These are phyloP conservation scores for Leptatherina wallacei DNA, from an alignment of 2,797 vertebrate genomes.

Conservation along the genomic window DNA sequence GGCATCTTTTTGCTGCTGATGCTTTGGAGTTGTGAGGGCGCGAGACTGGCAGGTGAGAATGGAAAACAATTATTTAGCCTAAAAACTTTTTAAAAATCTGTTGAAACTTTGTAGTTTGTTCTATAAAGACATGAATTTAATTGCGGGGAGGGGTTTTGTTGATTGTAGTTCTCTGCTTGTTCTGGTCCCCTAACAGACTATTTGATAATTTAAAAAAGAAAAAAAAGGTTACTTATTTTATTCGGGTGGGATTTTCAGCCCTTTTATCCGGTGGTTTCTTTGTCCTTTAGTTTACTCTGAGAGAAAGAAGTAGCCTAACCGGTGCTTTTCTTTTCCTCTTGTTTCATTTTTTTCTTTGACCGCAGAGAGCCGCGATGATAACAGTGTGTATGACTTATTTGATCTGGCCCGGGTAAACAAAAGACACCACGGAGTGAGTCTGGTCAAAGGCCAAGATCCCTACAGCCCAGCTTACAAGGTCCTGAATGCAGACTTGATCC, in stretches of 20 bases:
- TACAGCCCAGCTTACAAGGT: constrained; percentile 95
- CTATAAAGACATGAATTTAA: not conserved
- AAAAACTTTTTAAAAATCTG: not conserved
- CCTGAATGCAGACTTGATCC: constrained; percentile 91
- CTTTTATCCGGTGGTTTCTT: not conserved
- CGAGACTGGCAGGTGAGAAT: constrained; percentile 88
- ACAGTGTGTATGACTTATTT: constrained; percentile 94
- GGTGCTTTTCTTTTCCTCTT: constrained; percentile 19
- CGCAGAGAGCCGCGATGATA: constrained; percentile 88
- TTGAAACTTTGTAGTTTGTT: not conserved
- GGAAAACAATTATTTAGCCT: not conserved
- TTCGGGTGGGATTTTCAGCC: not conserved
- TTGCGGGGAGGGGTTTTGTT: not conserved
- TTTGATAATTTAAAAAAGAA: not conserved
- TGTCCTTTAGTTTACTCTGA: constrained; percentile 20
- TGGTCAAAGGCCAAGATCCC: constrained; percentile 91
- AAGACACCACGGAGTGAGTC: constrained; percentile 86
- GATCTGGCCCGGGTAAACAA: constrained; percentile 87
- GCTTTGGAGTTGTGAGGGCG: constrained; percentile 80
- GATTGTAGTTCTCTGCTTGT: not conserved
- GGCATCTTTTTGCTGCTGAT: constrained; percentile 85
- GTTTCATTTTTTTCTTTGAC: constrained; percentile 34
- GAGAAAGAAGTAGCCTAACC: constrained; percentile 7
- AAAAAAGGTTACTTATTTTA: not conserved
- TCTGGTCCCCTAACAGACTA: not conserved